These are phyloP conservation scores for Nycticryphes semicollaris DNA, from an alignment of 2,113 vertebrate genomes.

Conservation along the genomic window DNA sequence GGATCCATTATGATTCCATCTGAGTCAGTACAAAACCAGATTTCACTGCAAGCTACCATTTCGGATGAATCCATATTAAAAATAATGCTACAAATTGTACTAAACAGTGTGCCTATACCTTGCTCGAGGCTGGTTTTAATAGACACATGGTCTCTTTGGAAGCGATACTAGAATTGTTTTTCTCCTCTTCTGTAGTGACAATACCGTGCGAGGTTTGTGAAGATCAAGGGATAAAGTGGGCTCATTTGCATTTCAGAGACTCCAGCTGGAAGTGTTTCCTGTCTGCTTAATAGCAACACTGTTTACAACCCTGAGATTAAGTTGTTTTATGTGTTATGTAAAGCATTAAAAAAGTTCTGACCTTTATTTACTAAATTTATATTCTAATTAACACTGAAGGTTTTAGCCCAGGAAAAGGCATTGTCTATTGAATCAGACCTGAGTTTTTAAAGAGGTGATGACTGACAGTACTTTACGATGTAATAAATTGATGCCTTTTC, in stretches of 20 bases:
- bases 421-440: not conserved
- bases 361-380: conserved; percentile 29
- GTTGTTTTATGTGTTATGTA: not conserved
- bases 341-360: not conserved
- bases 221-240: conserved; percentile 29
- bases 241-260: conserved; percentile 56
- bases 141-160: not conserved
- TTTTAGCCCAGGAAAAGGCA: not conserved
- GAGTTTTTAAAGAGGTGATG: not conserved
- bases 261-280: not conserved
- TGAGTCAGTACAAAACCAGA: not conserved
- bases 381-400: conserved; percentile 10
- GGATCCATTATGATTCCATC: not conserved
- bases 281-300: not conserved
- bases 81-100: not conserved
- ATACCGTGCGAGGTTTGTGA: conserved; percentile 35
- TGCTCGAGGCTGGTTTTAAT: not conserved
- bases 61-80: not conserved
- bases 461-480: not conserved
- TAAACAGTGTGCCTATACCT: not conserved
- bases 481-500: not conserved
- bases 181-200: not conserved
- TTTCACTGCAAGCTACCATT: not conserved
- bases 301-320: not conserved
- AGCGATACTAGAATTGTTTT: not conserved